Percentiles rank a stretch among this genome's conserved stretches.
Evolutionary conservation across 2,888 invertebrate genomes (phyloP).

Genomic region (Drosophila recens): DNA sequence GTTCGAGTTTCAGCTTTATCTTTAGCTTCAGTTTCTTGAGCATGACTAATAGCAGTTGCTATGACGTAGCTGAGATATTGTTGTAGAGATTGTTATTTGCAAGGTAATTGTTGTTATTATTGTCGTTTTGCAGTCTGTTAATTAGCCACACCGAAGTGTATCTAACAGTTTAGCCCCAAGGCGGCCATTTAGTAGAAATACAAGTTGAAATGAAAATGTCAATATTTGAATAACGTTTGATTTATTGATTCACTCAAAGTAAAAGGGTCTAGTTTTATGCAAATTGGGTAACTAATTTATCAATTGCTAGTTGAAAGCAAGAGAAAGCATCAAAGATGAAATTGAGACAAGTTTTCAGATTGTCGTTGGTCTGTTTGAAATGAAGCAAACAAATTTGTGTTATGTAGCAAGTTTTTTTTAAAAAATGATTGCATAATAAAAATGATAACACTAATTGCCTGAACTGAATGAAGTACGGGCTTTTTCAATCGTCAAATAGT

Average conservation of each 20-base stretch:
- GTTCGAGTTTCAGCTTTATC: constrained; percentile 8
- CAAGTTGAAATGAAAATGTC: constrained; percentile 12
- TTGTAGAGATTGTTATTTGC: constrained; percentile 27
- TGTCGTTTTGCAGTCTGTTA: constrained; percentile 43
- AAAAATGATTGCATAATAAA: constrained; percentile 15
- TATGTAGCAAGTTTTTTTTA: neutral
- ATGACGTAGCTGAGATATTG: constrained; percentile 3
- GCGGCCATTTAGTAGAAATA: neutral
- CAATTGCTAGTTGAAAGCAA: neutral
- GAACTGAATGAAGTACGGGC: neutral
- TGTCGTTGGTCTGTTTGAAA: constrained; percentile 4
- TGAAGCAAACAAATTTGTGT: constrained; percentile 21
- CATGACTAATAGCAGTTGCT: constrained; percentile 46
- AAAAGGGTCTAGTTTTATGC: neutral
- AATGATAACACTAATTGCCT: constrained; percentile 22
- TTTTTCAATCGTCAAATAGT: neutral
- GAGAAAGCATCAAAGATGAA: constrained; percentile 1
- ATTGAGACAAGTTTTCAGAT: neutral
- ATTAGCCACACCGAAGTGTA: constrained; percentile 49
- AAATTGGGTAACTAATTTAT: constrained; percentile 2
- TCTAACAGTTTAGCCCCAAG: neutral
- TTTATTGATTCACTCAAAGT: neutral
- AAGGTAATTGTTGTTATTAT: constrained; percentile 47
- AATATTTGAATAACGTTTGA: constrained; percentile 34
- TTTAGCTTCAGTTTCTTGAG: constrained; percentile 3